Conservation (phyloP, 1,140 invertebrate genomes). For the Anagrus nilaparvatae region DNA sequence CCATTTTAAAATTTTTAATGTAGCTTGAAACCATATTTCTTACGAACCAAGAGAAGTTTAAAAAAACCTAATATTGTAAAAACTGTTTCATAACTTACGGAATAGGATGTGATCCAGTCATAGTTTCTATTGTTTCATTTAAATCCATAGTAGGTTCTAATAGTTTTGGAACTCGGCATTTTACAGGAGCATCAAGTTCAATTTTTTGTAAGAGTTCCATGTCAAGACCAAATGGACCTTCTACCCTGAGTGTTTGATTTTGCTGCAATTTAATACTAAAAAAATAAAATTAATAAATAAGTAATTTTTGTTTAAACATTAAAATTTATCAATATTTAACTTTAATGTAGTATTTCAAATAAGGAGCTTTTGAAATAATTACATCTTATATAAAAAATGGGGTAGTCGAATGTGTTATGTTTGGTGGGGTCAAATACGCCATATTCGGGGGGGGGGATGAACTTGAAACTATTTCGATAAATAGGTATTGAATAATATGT, state of each 20-base stretch:
- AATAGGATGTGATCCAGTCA: constrained; percentile 21
- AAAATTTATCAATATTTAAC: not conserved
- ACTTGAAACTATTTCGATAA: too few relatives aligned
- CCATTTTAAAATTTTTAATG: too few relatives aligned
- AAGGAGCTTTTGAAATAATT: too few relatives aligned
- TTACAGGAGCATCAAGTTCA: constrained; percentile 38
- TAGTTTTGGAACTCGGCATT: constrained; percentile 39
- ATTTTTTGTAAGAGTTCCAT: constrained; percentile 53
- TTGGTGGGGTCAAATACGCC: too few relatives aligned
- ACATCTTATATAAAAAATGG: too few relatives aligned
- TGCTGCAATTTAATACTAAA: constrained; percentile 28
- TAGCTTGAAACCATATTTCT: too few relatives aligned
- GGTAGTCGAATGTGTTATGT: too few relatives aligned
- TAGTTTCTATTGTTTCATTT: constrained; percentile 22
- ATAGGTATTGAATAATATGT: too few relatives aligned
- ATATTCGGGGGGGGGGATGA: too few relatives aligned
- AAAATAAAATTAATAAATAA: constrained; percentile 10
- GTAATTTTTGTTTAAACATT: not conserved
- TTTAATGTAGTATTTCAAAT: too few relatives aligned
- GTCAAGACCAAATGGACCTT: constrained; percentile 62
- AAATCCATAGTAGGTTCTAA: constrained; percentile 39
- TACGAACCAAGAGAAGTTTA: too few relatives aligned
- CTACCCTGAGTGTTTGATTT: constrained; percentile 37
- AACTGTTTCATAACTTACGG: constrained; percentile 26
- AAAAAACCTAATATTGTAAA: too few relatives aligned